Conservation (phyloP, 2,797 vertebrate genomes). For the Steatocranus sp. region DNA sequence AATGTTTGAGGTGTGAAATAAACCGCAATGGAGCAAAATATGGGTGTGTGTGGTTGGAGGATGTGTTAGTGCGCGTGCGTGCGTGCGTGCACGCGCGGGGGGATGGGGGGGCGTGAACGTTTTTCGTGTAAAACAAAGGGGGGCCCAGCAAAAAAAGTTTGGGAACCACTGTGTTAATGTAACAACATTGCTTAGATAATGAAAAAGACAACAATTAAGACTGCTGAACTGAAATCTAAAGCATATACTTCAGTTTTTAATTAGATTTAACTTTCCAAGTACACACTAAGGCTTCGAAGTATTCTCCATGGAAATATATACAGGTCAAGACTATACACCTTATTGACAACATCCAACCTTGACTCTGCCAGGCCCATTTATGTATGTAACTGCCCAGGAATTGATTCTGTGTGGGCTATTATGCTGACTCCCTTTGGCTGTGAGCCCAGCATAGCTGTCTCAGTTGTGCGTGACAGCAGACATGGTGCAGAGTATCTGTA, state of each 20-base stretch:
- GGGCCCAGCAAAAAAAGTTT: too few species aligned
- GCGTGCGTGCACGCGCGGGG: too few species aligned
- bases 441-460: constrained; percentile 19
- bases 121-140: too few species aligned
- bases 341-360: constrained; percentile 36
- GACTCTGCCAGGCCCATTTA: constrained; percentile 36
- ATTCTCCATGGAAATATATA: not conserved
- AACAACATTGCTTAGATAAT: not conserved
- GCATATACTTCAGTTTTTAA: not conserved
- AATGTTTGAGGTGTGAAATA: too few species aligned
- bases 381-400: constrained; percentile 40
- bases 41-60: too few species aligned
- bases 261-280: not conserved
- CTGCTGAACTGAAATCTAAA: not conserved
- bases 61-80: too few species aligned
- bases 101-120: too few species aligned
- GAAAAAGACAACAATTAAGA: not conserved
- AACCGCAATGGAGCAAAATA: too few species aligned
- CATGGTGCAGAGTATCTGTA: constrained; percentile 27
- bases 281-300: not conserved
- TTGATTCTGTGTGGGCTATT: constrained; percentile 40
- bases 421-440: constrained; percentile 48
- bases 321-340: not conserved
- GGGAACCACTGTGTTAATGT: too few species aligned
- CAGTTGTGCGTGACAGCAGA: constrained; percentile 36